Percentiles rank a stretch among this genome's conserved stretches.
These are phyloP conservation scores for Saccopteryx leptura DNA, from an alignment of 2,113 vertebrate species.

Conservation along the genomic window DNA sequence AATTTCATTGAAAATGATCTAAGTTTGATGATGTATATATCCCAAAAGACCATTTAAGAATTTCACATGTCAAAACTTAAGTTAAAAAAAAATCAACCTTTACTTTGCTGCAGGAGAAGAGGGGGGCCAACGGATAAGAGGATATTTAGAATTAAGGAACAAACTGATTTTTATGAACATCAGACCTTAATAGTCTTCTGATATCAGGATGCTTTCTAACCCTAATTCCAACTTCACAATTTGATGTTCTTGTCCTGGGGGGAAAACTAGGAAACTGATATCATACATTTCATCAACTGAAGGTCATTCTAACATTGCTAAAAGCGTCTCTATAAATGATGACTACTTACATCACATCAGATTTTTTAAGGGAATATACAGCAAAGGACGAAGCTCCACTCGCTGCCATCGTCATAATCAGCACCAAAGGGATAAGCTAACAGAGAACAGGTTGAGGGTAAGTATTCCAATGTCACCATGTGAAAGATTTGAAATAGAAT, in stretches of 20 bases:
- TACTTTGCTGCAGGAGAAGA: background rate
- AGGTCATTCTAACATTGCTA: background rate
- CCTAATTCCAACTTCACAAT: background rate
- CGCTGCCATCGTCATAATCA: constrained; percentile 87
- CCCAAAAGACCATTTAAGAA: background rate
- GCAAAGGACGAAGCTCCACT: constrained; percentile 83
- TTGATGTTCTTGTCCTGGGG: background rate
- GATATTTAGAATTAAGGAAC: background rate
- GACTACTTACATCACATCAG: constrained; percentile 93
- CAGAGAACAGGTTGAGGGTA: background rate
- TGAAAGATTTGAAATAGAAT: background rate
- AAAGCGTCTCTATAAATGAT: background rate
- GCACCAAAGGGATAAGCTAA: constrained; percentile 93
- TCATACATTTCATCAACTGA: background rate
- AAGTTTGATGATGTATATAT: background rate
- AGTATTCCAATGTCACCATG: background rate
- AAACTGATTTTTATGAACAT: background rate
- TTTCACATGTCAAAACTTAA: constrained; percentile 26
- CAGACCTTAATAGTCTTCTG: background rate
- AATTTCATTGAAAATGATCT: constrained; percentile 25
- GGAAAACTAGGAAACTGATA: background rate
- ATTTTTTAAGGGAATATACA: constrained; percentile 91
- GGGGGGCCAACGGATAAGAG: background rate
- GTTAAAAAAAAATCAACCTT: background rate
- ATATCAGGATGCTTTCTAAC: background rate